phyloP scores from a whole-genome alignment of 2,113 vertebrate species.

The Otocyon megalotis region DNA sequence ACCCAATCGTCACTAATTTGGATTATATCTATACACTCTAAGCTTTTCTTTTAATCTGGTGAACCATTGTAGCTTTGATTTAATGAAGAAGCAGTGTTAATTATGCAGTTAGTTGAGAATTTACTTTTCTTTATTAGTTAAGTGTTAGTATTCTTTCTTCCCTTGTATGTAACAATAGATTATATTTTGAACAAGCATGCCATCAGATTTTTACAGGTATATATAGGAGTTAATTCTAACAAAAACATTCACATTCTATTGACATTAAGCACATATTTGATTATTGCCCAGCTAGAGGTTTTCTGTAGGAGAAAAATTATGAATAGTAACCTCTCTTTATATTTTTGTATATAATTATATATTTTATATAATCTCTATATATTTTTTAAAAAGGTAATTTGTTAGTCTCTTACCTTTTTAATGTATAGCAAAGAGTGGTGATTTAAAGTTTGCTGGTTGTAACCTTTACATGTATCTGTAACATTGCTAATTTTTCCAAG shows the following conservation, averaged over 20 bases:
- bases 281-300: background rate
- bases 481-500: background rate
- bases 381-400: slow-evolving; percentile 3
- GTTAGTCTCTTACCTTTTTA: slow-evolving; percentile 12
- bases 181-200: slow-evolving; percentile 16
- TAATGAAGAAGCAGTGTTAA: background rate
- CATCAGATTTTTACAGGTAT: background rate
- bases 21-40: background rate
- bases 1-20: background rate
- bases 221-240: background rate
- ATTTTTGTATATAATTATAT: too few relatives aligned
- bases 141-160: background rate
- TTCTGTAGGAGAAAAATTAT: slow-evolving; percentile 9
- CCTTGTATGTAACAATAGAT: background rate
- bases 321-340: background rate
- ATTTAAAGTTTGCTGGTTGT: background rate
- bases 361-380: background rate
- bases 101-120: slow-evolving; percentile 38
- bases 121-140: background rate
- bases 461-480: background rate
- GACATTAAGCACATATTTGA: background rate
- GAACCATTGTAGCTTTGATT: background rate
- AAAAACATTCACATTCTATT: background rate
- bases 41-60: background rate
- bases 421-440: background rate